phyloP scores from a whole-genome alignment of 2,888 invertebrate genomes.

The Belgica antarctica region DNA sequence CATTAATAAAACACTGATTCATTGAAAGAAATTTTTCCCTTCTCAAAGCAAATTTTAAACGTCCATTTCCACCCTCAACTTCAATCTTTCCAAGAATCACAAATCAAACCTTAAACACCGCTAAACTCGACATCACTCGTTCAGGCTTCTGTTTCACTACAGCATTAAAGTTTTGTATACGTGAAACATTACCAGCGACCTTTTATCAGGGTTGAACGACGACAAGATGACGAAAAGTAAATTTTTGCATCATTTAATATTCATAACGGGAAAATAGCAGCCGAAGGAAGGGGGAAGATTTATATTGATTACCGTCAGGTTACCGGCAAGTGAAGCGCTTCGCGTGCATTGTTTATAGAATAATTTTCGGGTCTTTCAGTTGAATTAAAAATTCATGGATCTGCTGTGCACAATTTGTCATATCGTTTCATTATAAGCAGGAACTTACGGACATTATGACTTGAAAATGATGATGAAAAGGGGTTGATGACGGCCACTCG shows the following conservation, averaged over 20 bases:
- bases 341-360: background rate
- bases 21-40: too few relatives aligned
- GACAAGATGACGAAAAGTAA: background rate
- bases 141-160: too few relatives aligned
- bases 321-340: slow-evolving; percentile 6
- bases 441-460: background rate
- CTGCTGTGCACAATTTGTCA: background rate
- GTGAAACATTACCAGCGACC: background rate
- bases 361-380: background rate
- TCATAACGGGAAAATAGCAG: slow-evolving; percentile 8
- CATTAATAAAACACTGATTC: too few relatives aligned
- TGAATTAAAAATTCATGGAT: slow-evolving; percentile 5
- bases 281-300: slow-evolving; percentile 12
- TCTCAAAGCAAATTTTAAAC: too few relatives aligned
- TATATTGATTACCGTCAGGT: slow-evolving; percentile 24
- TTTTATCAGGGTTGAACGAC: slow-evolving; percentile 6
- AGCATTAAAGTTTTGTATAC: slow-evolving; percentile 19
- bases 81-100: too few relatives aligned
- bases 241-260: slow-evolving; percentile 8
- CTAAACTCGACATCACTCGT: too few relatives aligned
- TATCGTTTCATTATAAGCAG: background rate
- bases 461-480: background rate
- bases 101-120: too few relatives aligned
- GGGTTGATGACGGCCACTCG: too few relatives aligned
- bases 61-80: too few relatives aligned